Conservation (phyloP, 2,888 invertebrate genomes). For the Girardia tigrina region DNA sequence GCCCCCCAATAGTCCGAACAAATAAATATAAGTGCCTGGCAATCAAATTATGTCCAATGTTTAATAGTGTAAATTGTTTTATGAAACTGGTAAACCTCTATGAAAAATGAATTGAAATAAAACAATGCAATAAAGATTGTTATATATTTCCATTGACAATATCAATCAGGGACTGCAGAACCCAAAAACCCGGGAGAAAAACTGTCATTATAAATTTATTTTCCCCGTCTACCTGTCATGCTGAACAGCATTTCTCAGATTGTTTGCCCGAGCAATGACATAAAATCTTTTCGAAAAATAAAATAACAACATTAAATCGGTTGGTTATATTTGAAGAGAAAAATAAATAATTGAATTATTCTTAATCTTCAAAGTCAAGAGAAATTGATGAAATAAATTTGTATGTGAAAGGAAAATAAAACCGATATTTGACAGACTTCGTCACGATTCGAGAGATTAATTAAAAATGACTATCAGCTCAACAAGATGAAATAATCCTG, state of each 20-base stretch:
- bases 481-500: constrained; percentile 23
- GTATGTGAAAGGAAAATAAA: neutral
- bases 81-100: too few relatives aligned
- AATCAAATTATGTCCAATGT: too few relatives aligned
- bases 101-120: too few relatives aligned
- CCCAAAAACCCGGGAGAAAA: neutral
- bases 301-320: too few relatives aligned
- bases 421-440: neutral
- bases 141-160: too few relatives aligned
- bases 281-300: too few relatives aligned
- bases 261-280: neutral
- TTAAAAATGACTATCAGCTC: neutral
- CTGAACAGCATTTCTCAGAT: neutral
- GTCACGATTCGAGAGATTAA: neutral
- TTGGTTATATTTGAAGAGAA: neutral
- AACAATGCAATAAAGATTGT: too few relatives aligned
- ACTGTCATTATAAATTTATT: constrained; percentile 6
- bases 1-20: too few relatives aligned
- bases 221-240: constrained; percentile 3
- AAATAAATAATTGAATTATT: neutral
- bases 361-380: neutral
- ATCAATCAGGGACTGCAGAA: too few relatives aligned
- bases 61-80: too few relatives aligned
- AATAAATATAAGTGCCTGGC: too few relatives aligned
- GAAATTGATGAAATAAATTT: neutral